These are phyloP conservation scores for Piaya cayana DNA, from an alignment of 2,113 vertebrate genomes.

Conservation along the genomic window DNA sequence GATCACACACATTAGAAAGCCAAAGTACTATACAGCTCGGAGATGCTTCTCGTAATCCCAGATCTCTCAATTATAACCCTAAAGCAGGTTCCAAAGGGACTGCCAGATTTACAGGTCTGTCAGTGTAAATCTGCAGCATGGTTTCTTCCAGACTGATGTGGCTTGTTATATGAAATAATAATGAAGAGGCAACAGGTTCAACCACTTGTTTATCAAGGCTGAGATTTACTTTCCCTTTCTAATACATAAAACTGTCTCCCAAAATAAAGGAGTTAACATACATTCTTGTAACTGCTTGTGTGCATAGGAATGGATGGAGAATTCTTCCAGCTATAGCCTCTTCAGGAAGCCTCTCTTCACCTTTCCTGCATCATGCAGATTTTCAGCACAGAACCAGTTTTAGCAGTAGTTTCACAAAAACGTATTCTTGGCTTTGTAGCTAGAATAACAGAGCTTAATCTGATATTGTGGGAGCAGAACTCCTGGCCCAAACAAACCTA, in stretches of 20 bases:
- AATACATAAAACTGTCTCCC: background rate
- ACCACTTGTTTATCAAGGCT: background rate
- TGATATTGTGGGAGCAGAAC: background rate
- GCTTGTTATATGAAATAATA: background rate
- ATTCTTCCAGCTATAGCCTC: background rate
- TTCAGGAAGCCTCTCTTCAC: background rate
- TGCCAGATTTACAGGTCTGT: background rate
- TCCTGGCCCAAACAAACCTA: background rate
- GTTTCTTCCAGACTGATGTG: background rate
- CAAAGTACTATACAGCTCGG: background rate
- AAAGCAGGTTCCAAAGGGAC: background rate
- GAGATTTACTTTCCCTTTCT: background rate
- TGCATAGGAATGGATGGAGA: background rate
- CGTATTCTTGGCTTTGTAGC: background rate
- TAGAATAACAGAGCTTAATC: background rate
- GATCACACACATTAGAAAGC: background rate
- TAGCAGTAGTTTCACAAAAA: background rate
- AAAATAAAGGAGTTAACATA: background rate
- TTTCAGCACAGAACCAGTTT: background rate
- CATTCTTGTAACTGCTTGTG: background rate
- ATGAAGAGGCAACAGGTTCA: background rate
- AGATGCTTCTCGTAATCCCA: background rate
- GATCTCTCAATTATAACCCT: background rate
- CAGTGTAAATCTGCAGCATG: background rate
- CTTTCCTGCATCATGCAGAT: background rate